These are phyloP conservation scores for Urosaurus nigricauda DNA, from an alignment of 2,797 vertebrate species.

Conservation along the genomic window DNA sequence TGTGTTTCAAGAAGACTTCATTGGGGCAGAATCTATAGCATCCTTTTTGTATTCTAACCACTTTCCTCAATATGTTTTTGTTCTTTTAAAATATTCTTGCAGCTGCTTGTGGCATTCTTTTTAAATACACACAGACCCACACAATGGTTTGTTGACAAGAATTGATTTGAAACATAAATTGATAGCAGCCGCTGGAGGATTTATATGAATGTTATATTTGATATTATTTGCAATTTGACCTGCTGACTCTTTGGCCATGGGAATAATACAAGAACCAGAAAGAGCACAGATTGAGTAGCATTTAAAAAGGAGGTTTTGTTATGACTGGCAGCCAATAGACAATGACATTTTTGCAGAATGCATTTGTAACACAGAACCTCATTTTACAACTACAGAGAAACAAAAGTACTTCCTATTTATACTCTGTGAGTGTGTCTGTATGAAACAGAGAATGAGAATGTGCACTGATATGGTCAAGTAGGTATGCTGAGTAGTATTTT, in stretches of 20 bases:
- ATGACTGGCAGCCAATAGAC: not conserved
- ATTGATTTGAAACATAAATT: not conserved
- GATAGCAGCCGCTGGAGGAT: not conserved
- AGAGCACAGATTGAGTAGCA: constrained; percentile 14
- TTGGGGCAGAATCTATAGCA: not conserved
- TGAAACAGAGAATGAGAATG: not conserved
- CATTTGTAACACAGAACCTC: constrained; percentile 7
- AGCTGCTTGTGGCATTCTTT: not conserved
- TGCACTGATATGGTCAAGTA: not conserved
- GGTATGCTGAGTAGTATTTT: constrained; percentile 7
- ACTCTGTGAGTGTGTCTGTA: not conserved
- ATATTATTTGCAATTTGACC: constrained; percentile 38
- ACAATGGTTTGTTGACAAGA: not conserved
- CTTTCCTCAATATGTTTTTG: constrained; percentile 1
- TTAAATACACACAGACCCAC: not conserved
- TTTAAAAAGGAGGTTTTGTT: constrained; percentile 32
- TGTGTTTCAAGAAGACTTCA: not conserved
- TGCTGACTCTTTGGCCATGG: constrained; percentile 26
- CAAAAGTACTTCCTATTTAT: constrained; percentile 11
- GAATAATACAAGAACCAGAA: not conserved
- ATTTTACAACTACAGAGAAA: constrained; percentile 31
- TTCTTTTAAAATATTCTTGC: not conserved
- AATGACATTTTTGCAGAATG: constrained; percentile 12
- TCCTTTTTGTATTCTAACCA: not conserved
- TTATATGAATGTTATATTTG: not conserved